Evolutionary conservation across 2,888 invertebrate species (phyloP), one percentile per base, ranked within the genome.

Genomic region (Drosophila mercatorum): DNA sequence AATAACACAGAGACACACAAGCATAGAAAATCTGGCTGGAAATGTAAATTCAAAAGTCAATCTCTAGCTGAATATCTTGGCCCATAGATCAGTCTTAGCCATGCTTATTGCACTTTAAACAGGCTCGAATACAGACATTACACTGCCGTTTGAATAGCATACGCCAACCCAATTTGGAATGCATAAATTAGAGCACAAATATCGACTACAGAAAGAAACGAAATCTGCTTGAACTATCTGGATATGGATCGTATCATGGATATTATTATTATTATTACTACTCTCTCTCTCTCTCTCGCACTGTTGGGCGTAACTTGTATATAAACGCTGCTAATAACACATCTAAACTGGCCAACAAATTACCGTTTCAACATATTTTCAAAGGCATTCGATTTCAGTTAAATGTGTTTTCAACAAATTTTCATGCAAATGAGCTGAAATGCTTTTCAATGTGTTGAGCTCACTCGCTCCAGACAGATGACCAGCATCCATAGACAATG

Each of bases 281-380:
- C 31, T 7, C 31, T 34, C 31, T 31, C 12, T 12, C 46, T 26
- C 46, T 44, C 34, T 28, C 5, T 41, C 14, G 55, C 38, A 17
- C 5, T 44, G n/a, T 59, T 61, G 76, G 73, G 85, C 70, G 78
- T 87, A 87, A 89, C 88, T 81, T 78, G 86, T 66, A 81, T 86
- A 88, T 87, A 89, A 87, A 89, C 83, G 90, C 74, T 83, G 83
- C 86, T 87, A 87, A 86, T 86, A 82, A 81, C 83, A 78, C 86
- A 81, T 71, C 83, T 86, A 86, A 88, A 89, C 79, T 87, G 88
- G 81, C 52, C 79, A 87, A 85, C 86, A 87, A 87, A 87, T 87
- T 87, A 87, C 90, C 90, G 86, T 89, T 89, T 89, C 75, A 88
- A 75, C 81, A 70, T 77, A 49, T 69, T 64, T 59, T 66, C 53